These are phyloP conservation scores for Streptopelia turtur DNA, from an alignment of 2,797 vertebrate species.

Conservation along the genomic window DNA sequence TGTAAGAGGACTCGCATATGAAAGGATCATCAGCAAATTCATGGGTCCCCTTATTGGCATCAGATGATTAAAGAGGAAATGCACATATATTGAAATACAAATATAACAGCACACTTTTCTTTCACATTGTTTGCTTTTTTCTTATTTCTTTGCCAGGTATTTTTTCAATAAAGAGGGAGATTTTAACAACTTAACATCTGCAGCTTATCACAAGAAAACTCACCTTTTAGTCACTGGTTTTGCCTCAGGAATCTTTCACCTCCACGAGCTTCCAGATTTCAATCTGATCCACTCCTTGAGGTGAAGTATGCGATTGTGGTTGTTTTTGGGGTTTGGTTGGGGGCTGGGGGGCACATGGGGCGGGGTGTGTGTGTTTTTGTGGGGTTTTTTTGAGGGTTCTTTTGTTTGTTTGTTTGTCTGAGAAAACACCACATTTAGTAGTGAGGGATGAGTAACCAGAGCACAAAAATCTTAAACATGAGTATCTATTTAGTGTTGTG, in stretches of 20 bases:
- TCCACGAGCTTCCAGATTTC: conserved; percentile 96
- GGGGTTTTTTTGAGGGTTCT: background rate
- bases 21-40: background rate
- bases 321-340: background rate
- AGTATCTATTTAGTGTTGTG: background rate
- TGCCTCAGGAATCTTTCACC: conserved; percentile 94
- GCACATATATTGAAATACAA: background rate
- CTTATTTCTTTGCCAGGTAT: conserved; percentile 77
- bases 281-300: conserved; percentile 96
- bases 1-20: accelerated
- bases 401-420: background rate
- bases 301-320: conserved; percentile 40
- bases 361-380: too few relatives aligned
- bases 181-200: conserved; percentile 89
- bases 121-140: background rate
- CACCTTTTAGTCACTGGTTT: conserved; percentile 93
- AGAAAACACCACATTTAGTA: background rate
- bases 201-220: conserved; percentile 88
- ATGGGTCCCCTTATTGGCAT: background rate
- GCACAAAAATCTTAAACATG: background rate
- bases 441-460: background rate
- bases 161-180: conserved; percentile 97
- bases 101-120: background rate
- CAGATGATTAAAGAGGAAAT: background rate
- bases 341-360: too few relatives aligned